Base-by-base conservation (phyloP, 2,888 invertebrate species). In the Andrena hattorfiana region DNA sequence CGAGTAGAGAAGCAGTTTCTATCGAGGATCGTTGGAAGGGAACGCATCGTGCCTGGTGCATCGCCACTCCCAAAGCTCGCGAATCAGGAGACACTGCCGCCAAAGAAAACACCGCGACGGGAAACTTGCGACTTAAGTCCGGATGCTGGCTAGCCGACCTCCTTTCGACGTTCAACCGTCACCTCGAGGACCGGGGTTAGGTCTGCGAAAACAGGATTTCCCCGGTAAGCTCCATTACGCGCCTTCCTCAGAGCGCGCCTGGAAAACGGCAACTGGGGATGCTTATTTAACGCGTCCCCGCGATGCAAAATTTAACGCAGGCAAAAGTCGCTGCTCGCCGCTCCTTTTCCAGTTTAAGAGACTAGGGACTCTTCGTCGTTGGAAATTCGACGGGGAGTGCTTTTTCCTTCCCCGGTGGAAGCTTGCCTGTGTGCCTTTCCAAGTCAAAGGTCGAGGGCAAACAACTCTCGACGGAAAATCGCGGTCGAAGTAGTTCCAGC, bases 171-270 rank as follows among this genome's bases (percentile, higher is more conserved):
- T 72, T 66, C 62, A 72, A 62, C 60, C 75, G 73, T 68, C 79
- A 69, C 59, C 32, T 20, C 26, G 5, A 10, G 62, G 86, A 68
- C 83, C 74, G 16, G 76, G 62, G 60, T 84, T 80, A 69, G 72
- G 56, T 49, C 60, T 76, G 77, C 64, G 87, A 83, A 87, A 87
- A 87, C 87, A 87, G 81, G 83, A 87, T 87, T 87, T 85, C 81
- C 51, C 32, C 66, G 74, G 68, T 79, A 85, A 87, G 84, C 85
- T 66, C 76, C 83, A 81, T 88, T 84, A 82, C 85, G 85, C 86
- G 74, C 8, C 5, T 56, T 63, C 48, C 30, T 10, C 51, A 28
- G 70, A 66, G 70, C 30, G n/a, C 79, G 26, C 23, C n/a, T 28
- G 66, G 66, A 54, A 78, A 70, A 71, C 42, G 32, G 13, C 7